phyloP scores from a whole-genome alignment of 2,113 vertebrate genomes.

The Stegastes partitus region DNA sequence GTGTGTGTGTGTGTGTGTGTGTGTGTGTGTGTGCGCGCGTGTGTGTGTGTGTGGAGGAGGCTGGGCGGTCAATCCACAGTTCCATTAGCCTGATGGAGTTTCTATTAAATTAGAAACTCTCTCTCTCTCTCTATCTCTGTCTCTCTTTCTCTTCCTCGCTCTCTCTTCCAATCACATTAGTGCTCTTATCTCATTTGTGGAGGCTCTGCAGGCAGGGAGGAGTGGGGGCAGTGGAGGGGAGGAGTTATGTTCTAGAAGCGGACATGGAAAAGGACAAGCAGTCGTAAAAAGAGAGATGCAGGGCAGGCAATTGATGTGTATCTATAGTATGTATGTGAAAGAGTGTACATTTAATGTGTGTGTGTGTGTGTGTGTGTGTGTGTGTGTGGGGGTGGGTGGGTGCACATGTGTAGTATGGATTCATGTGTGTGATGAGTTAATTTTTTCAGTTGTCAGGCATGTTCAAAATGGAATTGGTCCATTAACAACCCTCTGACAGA shows the following conservation, averaged over 20 bases:
- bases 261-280: constrained; percentile 75
- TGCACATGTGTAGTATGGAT: neutral
- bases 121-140: constrained; percentile 62
- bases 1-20: constrained; percentile 24
- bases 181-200: constrained; percentile 85
- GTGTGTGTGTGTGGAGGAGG: constrained; percentile 42
- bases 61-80: constrained; percentile 70
- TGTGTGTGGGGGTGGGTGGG: neutral
- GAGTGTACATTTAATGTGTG: neutral
- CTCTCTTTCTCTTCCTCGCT: constrained; percentile 46
- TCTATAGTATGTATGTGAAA: constrained; percentile 4
- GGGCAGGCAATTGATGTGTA: constrained; percentile 35
- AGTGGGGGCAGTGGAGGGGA: constrained; percentile 14
- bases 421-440: neutral
- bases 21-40: constrained; percentile 39
- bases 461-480: constrained; percentile 19
- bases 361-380: neutral
- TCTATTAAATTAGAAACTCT: constrained; percentile 87
- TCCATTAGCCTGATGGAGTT: constrained; percentile 88
- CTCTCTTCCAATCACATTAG: constrained; percentile 86
- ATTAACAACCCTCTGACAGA: constrained; percentile 35
- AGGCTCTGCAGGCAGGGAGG: constrained; percentile 61
- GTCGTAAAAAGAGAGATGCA: constrained; percentile 67
- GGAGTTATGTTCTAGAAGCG: constrained; percentile 74
- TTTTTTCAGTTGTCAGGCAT: constrained; percentile 21